Percentiles rank a stretch among this genome's conserved stretches.
Evolutionary conservation across 2,113 vertebrate genomes (phyloP).

Genomic region (Symphodus melops): DNA sequence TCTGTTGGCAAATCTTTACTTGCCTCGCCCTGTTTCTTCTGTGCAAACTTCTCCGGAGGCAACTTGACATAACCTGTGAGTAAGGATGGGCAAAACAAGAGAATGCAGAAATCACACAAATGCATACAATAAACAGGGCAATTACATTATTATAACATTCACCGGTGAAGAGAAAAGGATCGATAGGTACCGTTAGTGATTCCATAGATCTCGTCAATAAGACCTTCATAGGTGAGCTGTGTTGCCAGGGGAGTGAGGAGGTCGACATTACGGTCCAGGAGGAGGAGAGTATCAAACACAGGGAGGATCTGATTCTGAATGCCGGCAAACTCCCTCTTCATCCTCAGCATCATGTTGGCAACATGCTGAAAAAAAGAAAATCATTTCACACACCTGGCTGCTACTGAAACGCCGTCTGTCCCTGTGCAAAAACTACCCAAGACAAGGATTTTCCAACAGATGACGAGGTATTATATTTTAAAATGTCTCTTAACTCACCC

Average conservation of each 20-base stretch:
- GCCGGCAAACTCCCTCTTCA: constrained; percentile 97
- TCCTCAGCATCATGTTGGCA: constrained; percentile 98
- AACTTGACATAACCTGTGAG: constrained; percentile 92
- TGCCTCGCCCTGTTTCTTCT: constrained; percentile 92
- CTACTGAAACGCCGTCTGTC: too few relatives aligned
- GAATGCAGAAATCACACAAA: not conserved
- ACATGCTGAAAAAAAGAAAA: constrained; percentile 87
- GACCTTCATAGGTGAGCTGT: constrained; percentile 96
- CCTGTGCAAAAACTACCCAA: too few relatives aligned
- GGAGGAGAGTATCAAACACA: constrained; percentile 92
- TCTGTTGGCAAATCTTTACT: constrained; percentile 95
- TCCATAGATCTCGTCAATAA: constrained; percentile 97
- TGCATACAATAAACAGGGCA: not conserved
- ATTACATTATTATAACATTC: not conserved
- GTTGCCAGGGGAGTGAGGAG: constrained; percentile 94
- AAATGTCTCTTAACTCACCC: constrained; percentile 82
- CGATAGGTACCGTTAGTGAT: constrained; percentile 88
- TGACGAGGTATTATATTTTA: not conserved
- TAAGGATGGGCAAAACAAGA: not conserved
- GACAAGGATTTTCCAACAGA: too few relatives aligned
- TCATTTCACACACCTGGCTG: not conserved
- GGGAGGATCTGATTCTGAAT: constrained; percentile 94
- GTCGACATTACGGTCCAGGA: constrained; percentile 95
- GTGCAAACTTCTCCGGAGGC: constrained; percentile 96
- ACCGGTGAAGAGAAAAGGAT: not conserved